Conservation (phyloP, 2,888 invertebrate species). For the Arge pagana region DNA sequence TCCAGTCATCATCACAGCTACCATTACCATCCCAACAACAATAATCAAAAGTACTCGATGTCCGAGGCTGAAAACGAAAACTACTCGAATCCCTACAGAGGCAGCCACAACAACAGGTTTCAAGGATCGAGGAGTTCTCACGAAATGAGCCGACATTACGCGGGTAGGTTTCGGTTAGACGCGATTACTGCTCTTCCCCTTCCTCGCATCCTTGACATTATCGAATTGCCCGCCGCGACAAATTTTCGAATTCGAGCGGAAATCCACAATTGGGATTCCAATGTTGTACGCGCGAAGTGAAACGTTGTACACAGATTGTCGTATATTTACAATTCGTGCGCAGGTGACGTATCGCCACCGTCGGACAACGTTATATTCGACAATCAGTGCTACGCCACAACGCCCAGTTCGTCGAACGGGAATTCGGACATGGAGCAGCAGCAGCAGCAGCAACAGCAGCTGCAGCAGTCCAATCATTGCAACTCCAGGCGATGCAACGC, state of each 20-base stretch:
- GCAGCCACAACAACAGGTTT: constrained; percentile 52
- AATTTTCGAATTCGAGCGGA: no score
- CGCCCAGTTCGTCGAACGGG: constrained; percentile 91
- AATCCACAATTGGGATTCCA: constrained; percentile 59
- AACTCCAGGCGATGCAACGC: constrained; percentile 55
- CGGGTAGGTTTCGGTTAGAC: constrained; percentile 44
- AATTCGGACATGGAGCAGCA: constrained; percentile 86
- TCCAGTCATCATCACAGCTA: constrained; percentile 66
- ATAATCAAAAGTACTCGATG: constrained; percentile 65
- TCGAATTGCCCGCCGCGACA: no score
- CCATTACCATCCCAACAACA: constrained; percentile 54
- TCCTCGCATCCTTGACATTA: no score
- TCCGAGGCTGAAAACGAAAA: constrained; percentile 58
- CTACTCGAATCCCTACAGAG: constrained; percentile 49
- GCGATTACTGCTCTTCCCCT: no score
- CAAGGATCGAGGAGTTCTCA: constrained; percentile 67
- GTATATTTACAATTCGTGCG: constrained; percentile 56
- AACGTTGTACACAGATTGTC: no score
- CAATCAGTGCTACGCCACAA: constrained; percentile 94
- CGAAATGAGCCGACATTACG: constrained; percentile 67
- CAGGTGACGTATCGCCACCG: constrained; percentile 76
- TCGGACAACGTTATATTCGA: constrained; percentile 94
- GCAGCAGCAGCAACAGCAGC: constrained; percentile 61
- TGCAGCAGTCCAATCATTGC: constrained; percentile 63
- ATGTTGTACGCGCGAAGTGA: constrained; percentile 69